Conservation (phyloP, 2,113 vertebrate species). For the Lepus europaeus region DNA sequence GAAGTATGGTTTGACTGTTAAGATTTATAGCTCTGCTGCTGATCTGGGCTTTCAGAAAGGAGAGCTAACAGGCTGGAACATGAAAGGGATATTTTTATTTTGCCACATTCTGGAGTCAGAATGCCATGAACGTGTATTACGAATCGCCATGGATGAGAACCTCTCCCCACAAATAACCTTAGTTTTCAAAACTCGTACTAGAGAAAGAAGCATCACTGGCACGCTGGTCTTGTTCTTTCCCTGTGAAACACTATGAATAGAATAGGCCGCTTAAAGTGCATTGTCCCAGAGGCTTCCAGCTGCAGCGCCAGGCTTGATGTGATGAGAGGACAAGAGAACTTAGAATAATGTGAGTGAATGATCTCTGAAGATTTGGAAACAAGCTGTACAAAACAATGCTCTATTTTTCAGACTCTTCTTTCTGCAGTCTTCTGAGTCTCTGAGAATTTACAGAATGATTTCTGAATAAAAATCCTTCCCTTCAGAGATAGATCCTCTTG, state of each 20-base stretch:
- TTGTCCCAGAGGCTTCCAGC: constrained; percentile 61
- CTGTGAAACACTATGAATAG: constrained; percentile 60
- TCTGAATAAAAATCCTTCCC: background rate
- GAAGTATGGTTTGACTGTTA: constrained; percentile 73
- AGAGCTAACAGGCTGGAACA: constrained; percentile 1
- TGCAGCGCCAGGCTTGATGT: background rate
- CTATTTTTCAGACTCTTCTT: constrained; percentile 10
- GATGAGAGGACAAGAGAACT: constrained; percentile 47
- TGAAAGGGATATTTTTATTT: constrained; percentile 44
- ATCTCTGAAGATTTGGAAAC: constrained; percentile 22
- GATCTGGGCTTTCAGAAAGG: constrained; percentile 72
- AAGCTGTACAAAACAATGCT: constrained; percentile 9
- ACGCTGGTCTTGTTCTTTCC: constrained; percentile 61
- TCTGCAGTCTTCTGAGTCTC: background rate
- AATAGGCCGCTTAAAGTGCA: constrained; percentile 34
- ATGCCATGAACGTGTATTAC: background rate
- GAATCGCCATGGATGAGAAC: constrained; percentile 15
- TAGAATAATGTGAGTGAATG: background rate
- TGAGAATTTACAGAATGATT: constrained; percentile 56
- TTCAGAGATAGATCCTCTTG: background rate
- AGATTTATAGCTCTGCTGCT: constrained; percentile 76
- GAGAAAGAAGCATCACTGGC: constrained; percentile 21
- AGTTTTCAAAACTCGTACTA: constrained; percentile 56
- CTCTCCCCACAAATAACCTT: background rate
- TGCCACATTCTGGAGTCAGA: constrained; percentile 28